Evolutionary conservation across 2,113 vertebrate species (phyloP).

Genomic region (Aptenodytes forsteri): DNA sequence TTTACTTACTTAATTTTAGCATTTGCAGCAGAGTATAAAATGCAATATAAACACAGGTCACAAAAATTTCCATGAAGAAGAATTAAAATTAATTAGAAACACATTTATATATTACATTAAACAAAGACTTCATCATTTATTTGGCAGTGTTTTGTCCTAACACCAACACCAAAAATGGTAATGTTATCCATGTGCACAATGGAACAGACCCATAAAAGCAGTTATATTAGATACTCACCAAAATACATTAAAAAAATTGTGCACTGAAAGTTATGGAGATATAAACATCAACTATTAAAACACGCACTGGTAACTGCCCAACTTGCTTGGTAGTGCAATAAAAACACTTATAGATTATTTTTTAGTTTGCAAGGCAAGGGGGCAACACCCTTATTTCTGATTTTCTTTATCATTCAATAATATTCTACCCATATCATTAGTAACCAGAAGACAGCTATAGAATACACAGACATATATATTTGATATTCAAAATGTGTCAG

Average conservation of each 20-base stretch:
- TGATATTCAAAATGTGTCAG: neutral
- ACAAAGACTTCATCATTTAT: neutral
- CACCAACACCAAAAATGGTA: neutral
- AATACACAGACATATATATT: neutral
- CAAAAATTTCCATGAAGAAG: neutral
- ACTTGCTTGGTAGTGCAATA: neutral
- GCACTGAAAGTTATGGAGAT: neutral
- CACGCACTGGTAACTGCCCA: neutral
- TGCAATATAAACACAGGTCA: neutral
- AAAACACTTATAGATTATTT: neutral
- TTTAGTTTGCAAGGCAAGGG: neutral
- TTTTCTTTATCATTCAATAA: neutral
- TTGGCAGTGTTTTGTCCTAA: neutral
- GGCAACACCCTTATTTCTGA: neutral
- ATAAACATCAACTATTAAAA: neutral
- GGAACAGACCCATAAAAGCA: neutral
- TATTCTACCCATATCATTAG: neutral
- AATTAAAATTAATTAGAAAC: neutral
- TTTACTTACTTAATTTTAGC: neutral
- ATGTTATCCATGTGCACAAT: neutral
- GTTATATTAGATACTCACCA: neutral
- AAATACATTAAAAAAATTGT: neutral
- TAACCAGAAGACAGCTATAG: neutral
- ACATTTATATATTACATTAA: neutral
- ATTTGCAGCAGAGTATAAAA: neutral